Percentiles rank a stretch among this genome's conserved stretches.
phyloP scores from a whole-genome alignment of 2,888 invertebrate species.

The Sycophila texana region DNA sequence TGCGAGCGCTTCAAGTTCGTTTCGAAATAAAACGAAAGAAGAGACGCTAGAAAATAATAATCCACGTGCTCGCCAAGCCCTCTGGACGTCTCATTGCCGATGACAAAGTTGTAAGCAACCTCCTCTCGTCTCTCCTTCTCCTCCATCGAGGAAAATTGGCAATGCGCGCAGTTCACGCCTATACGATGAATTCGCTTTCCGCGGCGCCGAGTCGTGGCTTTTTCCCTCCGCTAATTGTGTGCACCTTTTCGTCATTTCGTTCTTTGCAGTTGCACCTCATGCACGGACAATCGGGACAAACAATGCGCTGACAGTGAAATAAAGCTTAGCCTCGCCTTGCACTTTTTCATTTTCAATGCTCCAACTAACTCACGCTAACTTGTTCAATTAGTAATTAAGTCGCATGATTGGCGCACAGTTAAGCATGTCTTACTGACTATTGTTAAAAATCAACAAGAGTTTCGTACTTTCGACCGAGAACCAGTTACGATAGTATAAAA shows the following conservation, averaged over 20 bases:
- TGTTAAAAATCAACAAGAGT: no score
- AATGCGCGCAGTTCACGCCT: neutral
- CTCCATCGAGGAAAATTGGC: conserved; percentile 8
- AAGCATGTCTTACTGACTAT: no score
- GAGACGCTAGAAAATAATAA: conserved; percentile 67
- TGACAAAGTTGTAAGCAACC: conserved; percentile 18
- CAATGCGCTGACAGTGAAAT: neutral
- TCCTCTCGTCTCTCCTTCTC: neutral
- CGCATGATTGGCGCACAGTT: no score
- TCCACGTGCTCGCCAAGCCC: conserved; percentile 61
- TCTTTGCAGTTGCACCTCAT: neutral
- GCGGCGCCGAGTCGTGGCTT: neutral
- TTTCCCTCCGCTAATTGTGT: conserved; percentile 7
- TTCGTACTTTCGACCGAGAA: no score
- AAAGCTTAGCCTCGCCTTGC: no score
- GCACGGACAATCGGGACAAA: neutral
- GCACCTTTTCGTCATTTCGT: neutral
- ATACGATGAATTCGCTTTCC: no score
- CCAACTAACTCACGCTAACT: no score
- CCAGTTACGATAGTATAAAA: no score
- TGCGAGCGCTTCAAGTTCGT: neutral
- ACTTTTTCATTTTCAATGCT: no score
- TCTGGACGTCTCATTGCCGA: neutral
- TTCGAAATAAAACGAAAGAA: conserved; percentile 63
- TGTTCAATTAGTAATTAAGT: no score